Percentiles rank a stretch among this genome's conserved stretches.
Conservation (phyloP, 2,113 vertebrate species). For the Psophia crepitans region DNA sequence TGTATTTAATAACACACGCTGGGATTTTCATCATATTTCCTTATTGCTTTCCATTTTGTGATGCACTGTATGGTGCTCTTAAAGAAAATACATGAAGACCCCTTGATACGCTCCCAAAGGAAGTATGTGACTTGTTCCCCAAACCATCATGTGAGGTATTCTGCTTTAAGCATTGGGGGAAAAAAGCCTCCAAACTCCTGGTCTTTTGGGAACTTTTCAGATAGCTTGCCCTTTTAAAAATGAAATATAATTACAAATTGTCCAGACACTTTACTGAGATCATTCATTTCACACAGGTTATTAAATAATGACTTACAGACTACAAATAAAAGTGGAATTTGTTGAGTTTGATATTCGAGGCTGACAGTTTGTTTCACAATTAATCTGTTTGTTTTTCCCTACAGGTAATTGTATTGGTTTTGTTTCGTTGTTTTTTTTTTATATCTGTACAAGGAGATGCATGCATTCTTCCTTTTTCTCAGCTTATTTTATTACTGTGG, state of each 20-base stretch:
- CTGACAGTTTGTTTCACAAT: background rate
- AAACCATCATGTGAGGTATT: background rate
- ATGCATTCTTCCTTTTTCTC: background rate
- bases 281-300: background rate
- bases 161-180: background rate
- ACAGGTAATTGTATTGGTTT: background rate
- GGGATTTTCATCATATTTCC: background rate
- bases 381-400: background rate
- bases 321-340: background rate
- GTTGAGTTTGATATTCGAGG: background rate
- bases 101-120: background rate
- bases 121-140: background rate
- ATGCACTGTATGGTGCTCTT: background rate
- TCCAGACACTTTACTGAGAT: background rate
- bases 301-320: background rate
- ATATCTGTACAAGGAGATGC: background rate
- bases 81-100: background rate
- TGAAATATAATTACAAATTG: background rate
- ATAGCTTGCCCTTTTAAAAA: background rate
- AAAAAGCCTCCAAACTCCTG: background rate
- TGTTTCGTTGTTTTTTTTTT: too few relatives aligned
- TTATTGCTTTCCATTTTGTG: background rate
- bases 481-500: background rate
- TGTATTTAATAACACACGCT: background rate
- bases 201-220: background rate